These are phyloP conservation scores for Apocrypta bakeri DNA, from an alignment of 1,140 invertebrate species.

Conservation along the genomic window DNA sequence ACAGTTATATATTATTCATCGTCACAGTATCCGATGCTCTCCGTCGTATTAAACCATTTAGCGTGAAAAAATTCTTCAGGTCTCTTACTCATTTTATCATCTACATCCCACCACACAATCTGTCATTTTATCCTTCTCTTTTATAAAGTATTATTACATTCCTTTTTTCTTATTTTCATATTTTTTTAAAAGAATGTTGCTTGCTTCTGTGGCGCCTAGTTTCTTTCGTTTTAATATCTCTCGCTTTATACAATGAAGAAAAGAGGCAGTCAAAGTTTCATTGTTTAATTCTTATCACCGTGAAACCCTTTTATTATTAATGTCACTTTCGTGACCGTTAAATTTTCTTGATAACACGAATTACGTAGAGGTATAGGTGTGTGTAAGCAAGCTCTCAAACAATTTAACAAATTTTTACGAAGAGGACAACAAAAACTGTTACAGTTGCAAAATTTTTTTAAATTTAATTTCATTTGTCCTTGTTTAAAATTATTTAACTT, in stretches of 20 bases:
- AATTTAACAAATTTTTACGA: slow-evolving; percentile 19
- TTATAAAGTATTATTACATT: slow-evolving; percentile 1
- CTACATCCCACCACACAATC: background rate
- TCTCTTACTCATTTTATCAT: background rate
- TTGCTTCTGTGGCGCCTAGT: background rate
- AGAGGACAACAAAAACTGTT: slow-evolving; percentile 5
- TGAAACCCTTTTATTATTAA: background rate
- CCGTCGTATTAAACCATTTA: slow-evolving; percentile 35
- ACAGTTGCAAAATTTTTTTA: background rate
- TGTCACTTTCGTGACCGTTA: slow-evolving; percentile 1
- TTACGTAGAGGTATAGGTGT: background rate
- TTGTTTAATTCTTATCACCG: background rate
- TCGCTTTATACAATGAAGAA: slow-evolving; percentile 7
- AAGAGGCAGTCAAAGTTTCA: slow-evolving; percentile 19
- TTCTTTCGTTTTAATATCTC: background rate
- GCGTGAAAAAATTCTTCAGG: slow-evolving; percentile 27
- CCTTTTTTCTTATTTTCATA: background rate
- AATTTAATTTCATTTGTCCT: slow-evolving; percentile 2
- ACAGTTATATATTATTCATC: slow-evolving; percentile 51
- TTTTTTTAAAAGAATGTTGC: background rate
- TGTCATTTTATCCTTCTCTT: background rate
- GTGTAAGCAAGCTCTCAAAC: background rate
- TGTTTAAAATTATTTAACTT: slow-evolving; percentile 32
- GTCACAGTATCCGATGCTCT: background rate
- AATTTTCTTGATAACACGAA: slow-evolving; percentile 19